Evolutionary conservation across 2,797 vertebrate genomes (phyloP).

Genomic region (Erpetoichthys calabaricus): DNA sequence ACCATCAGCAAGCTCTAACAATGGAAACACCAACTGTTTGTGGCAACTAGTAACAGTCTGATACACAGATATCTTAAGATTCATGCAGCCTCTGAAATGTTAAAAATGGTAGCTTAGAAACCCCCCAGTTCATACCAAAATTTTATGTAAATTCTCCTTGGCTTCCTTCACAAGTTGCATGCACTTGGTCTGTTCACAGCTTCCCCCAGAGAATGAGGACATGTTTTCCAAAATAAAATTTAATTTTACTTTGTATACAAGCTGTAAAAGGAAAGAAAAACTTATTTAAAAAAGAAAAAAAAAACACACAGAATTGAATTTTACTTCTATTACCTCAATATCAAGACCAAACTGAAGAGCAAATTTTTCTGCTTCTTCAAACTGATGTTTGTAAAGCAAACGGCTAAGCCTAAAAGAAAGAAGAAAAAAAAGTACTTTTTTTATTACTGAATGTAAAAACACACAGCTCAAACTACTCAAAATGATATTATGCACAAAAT

Average conservation of each 20-base stretch:
- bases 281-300: not conserved
- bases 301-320: not conserved
- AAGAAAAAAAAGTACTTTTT: conserved; percentile 7
- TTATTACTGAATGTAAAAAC: not conserved
- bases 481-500: not conserved
- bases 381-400: conserved; percentile 84
- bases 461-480: not conserved
- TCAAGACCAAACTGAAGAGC: conserved; percentile 82
- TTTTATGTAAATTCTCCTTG: conserved; percentile 75
- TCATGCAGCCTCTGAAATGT: too few species aligned
- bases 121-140: conserved; percentile 46
- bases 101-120: too few species aligned
- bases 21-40: too few species aligned
- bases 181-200: conserved; percentile 43
- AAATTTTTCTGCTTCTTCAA: conserved; percentile 90
- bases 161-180: conserved; percentile 71
- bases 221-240: conserved; percentile 77
- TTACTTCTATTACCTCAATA: conserved; percentile 58
- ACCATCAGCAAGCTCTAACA: too few species aligned
- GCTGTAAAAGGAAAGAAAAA: conserved; percentile 38
- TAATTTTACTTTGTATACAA: conserved; percentile 91
- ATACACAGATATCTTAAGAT: too few species aligned
- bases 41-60: too few species aligned
- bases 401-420: conserved; percentile 63
- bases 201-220: conserved; percentile 56